Base-by-base conservation (phyloP, 2,888 invertebrate genomes). In the Nomada fucata region DNA sequence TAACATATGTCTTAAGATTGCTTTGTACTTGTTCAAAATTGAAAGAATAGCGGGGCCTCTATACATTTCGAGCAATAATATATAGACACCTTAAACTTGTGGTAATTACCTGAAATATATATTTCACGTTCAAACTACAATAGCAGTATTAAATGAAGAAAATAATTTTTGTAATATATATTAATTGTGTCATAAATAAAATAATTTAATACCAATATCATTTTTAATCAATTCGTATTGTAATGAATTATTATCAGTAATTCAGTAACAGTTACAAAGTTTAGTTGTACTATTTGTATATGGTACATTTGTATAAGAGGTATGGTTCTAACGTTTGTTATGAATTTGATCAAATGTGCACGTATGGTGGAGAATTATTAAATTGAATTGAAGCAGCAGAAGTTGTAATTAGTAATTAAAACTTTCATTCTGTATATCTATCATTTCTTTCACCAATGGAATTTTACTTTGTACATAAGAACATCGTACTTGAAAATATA, bases 121-220 rank as follows among this genome's bases (percentile, higher is more conserved):
- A 65, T 79, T 79, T 70, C 26, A 79, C 42, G 15, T 60, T 82
- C 50, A 60, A 70, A 53, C 63, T 68, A 53, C 42, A 53, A 61
- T 65, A 53, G 61, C 75, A 79, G 81, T 77, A 77, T 78, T 84
- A 84, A 69, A 69, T 59, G 61, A 52, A 64, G 36, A 63, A 76
- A 53, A n/a, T 53, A 70, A 67, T 57, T 75, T 77, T 84, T 76
- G 36, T 76, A 79, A 82, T 57, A 63, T 70, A 82, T 75, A 73
- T 72, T 57, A 76, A 79, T 72, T 80, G 53, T 76, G 29, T 84
- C 44, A 64, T 72, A 64, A 63, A 71, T 64, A 76, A 71, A 70
- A 63, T 76, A 63, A 53, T 60, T 64, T 71, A 67, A 71, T 63
- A 42, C 63, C 42, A 52, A 77, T 42, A 65, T 67, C 5, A 68